Conservation (phyloP, 2,113 vertebrate genomes). For the Mus pahari region DNA sequence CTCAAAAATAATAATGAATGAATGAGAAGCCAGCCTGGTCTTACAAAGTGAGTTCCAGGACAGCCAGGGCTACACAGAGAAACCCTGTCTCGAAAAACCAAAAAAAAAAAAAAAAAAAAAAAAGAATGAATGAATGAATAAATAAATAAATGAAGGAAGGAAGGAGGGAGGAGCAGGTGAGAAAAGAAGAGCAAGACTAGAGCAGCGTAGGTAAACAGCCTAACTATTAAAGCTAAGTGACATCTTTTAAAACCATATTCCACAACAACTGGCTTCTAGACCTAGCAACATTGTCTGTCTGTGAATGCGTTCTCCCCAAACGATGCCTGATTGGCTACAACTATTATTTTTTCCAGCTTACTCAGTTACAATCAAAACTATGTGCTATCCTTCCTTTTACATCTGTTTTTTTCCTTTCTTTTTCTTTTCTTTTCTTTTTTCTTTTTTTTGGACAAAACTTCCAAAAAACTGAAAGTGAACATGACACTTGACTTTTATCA, state of each 20-base stretch:
- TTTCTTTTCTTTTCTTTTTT: background rate
- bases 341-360: slow-evolving; percentile 50
- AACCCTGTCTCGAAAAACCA: too few species aligned
- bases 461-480: slow-evolving; percentile 37
- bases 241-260: slow-evolving; percentile 67
- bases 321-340: slow-evolving; percentile 59
- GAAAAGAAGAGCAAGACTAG: slow-evolving; percentile 32
- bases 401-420: background rate
- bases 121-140: background rate
- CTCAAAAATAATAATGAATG: slow-evolving; percentile 12
- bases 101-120: too few species aligned
- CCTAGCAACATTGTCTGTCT: slow-evolving; percentile 49
- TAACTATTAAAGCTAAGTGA: slow-evolving; percentile 72
- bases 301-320: slow-evolving; percentile 66
- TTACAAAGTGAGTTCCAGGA: too few species aligned
- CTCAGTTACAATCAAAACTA: slow-evolving; percentile 52
- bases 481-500: slow-evolving; percentile 43
- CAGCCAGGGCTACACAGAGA: too few species aligned
- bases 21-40: too few species aligned
- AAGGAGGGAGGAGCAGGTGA: background rate
- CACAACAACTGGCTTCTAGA: slow-evolving; percentile 60
- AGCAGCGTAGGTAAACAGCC: slow-evolving; percentile 45
- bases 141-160: background rate
- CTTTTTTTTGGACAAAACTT: slow-evolving; percentile 29
- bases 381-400: background rate